A percentile compares a stretch with the other conserved stretches of the same genome.
These are phyloP conservation scores for Myripristis murdjan DNA, from an alignment of 2,797 vertebrate species.

Conservation along the genomic window DNA sequence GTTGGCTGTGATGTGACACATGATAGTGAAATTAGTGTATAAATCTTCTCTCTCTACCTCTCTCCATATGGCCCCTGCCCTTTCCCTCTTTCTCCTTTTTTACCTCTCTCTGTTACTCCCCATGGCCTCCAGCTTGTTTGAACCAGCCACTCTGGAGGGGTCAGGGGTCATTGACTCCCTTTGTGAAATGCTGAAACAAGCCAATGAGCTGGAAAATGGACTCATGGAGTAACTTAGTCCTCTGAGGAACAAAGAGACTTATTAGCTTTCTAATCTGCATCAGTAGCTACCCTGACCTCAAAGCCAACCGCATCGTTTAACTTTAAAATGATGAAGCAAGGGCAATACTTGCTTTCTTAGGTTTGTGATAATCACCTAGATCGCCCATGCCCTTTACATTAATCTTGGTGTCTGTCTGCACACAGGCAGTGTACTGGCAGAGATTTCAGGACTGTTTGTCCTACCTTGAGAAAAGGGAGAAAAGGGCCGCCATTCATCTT, in stretches of 20 bases:
- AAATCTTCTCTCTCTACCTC: not conserved
- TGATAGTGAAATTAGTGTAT: conserved; percentile 6
- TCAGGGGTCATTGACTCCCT: conserved; percentile 67
- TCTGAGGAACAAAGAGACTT: conserved; percentile 26
- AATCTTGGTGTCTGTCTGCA: too few relatives aligned
- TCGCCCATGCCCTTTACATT: too few relatives aligned
- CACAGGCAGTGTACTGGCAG: too few relatives aligned
- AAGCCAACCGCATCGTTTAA: not conserved
- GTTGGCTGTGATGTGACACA: not conserved
- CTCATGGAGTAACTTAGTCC: conserved; percentile 44
- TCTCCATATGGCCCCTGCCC: not conserved
- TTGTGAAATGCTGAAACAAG: conserved; percentile 51
- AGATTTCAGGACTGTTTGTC: too few relatives aligned
- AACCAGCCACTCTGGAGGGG: conserved; percentile 23
- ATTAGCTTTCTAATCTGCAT: conserved; percentile 41
- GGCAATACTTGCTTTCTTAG: too few relatives aligned
- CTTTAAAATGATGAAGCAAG: not conserved
- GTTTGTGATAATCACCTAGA: too few relatives aligned
- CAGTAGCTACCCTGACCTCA: conserved; percentile 31
- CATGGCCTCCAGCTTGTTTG: not conserved
- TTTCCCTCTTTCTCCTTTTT: not conserved
- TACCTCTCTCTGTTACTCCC: not conserved
- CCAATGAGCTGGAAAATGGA: conserved; percentile 65
- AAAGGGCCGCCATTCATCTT: too few relatives aligned
- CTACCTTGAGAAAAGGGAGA: too few relatives aligned